Conservation (phyloP, 2,797 vertebrate genomes). For the Dipus sagitta region DNA sequence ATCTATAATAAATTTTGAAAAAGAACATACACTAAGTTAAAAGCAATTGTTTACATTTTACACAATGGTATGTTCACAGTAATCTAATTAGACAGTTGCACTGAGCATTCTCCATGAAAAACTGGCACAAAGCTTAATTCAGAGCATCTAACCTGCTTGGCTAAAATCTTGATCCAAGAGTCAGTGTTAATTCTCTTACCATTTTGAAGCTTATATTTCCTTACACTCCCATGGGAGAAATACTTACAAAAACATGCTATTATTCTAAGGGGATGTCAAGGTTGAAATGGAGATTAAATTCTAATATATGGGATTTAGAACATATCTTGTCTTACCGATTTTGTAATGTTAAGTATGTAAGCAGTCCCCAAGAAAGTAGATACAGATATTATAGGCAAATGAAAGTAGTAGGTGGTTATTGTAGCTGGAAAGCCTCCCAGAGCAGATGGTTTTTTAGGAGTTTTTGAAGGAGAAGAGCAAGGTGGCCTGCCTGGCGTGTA, state of each 20-base stretch:
- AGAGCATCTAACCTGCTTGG: conserved; percentile 49
- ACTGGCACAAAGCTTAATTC: conserved; percentile 46
- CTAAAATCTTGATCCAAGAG: neutral
- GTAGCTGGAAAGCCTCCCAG: conserved; percentile 76
- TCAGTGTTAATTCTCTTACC: conserved; percentile 54
- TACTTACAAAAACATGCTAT: neutral
- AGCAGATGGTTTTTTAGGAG: conserved; percentile 84
- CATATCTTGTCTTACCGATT: conserved; percentile 46
- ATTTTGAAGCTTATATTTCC: conserved; percentile 53
- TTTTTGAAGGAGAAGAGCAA: conserved; percentile 84
- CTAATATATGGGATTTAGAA: conserved; percentile 49
- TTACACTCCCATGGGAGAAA: conserved; percentile 36
- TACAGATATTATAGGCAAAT: conserved; percentile 79
- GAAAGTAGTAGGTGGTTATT: conserved; percentile 76
- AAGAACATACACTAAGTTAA: conserved; percentile 34
- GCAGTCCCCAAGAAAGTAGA: conserved; percentile 68
- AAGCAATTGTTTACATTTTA: conserved; percentile 64
- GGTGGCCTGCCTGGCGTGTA: conserved; percentile 84
- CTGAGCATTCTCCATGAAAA: conserved; percentile 36
- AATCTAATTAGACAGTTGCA: conserved; percentile 58
- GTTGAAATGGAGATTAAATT: conserved; percentile 46
- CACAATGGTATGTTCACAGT: conserved; percentile 14
- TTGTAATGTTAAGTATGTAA: conserved; percentile 78
- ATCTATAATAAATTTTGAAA: conserved; percentile 19
- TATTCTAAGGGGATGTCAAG: neutral